Base-by-base conservation (phyloP, 2,797 vertebrate species). In the Moxostoma hubbsi region DNA sequence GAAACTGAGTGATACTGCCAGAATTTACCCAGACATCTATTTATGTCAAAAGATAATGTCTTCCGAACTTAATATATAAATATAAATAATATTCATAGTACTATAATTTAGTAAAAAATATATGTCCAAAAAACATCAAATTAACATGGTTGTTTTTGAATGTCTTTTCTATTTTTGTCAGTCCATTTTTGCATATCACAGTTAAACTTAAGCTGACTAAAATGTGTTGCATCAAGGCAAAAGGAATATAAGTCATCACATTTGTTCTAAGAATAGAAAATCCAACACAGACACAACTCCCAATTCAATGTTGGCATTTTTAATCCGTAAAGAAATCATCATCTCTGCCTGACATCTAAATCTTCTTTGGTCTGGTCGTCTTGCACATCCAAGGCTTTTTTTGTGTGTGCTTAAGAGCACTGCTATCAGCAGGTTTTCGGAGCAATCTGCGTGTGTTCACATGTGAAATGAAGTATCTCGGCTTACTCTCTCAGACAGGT, bases 381-480 rank as follows among this genome's bases (percentile, higher is more conserved):
- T 63, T 58, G 8, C 82, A 76, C 83, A 58, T 46, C 4, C 9
- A 85, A 80, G 58, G 50, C 75, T 81, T 77, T 9, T 76, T 72
- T 90, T 36, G 36, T 36, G 36, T 36, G 84, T 83, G 79, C 80
- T 73, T 86, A 73, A 83, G 83, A 87, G 83, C 89, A 83, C 63
- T 10, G 85, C 85, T 90, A 68, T 66, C 64, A 71, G 66, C 64
- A 87, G 79, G 87, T 77, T 86, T 84, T 53, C 61, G 75, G 82
- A 88, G 86, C 86, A 82, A 84, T 90, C 89, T 89, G 85, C 88
- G 84, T 86, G 55, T 13, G 45, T 85, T 36, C 85, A 85, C 78
- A 84, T 89, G 88, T 89, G 85, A 91, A 92, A 90, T 92, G 88
- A 93, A 91, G 89, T 87, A 89, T 92, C 90, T 90, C 87, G 87